Evolutionary conservation across 1,140 invertebrate genomes (phyloP), one percentile per base, ranked within the genome.

Genomic region (Pygmarrhopalites habei): DNA sequence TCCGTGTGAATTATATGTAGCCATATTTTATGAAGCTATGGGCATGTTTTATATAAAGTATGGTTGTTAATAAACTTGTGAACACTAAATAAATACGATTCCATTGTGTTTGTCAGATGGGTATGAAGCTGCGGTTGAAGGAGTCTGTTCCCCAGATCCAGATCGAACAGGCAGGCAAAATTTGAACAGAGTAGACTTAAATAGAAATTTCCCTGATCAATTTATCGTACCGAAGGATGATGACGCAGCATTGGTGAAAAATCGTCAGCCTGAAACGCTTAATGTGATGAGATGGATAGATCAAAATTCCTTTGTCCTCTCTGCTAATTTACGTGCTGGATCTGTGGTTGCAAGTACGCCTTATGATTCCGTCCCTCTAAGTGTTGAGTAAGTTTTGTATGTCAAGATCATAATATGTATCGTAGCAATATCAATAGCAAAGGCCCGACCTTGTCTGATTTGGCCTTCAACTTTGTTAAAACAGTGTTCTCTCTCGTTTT

Each of bases 321-420:
- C 92, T 1, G 89, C 87, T 0, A 95, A 92, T 77, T 79, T 97
- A 44, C 92, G 96, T 74, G 91, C 89, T 21, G 93, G 93, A 32
- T 90, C 92, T 46, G 79, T 95, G 1, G 92, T 95, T 7, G 89
- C 91, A 5, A 92, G 90, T 74, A 94, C 94, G 79, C 92, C 92
- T 1, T 95, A 58, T 41, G 69, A 71, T 58, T 71, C 69, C 10
- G 64, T 71, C 28, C 47, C 62, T 35, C 14, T 23, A 14, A 19
- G 23, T 12, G 56, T 68, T 53, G 44, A 52, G 66, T 68, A 60
- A 58, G 67, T 59, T n/a, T n/a, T n/a, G n/a, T n/a, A n/a, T n/a
- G n/a, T n/a, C n/a, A 41, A 41, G 39, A n/a, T 41, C 39, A 41
- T n/a, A n/a, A n/a, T n/a, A n/a, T n/a, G n/a, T n/a, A n/a, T n/a